A percentile compares a stretch with the other conserved stretches of the same genome.
Evolutionary conservation across 2,888 invertebrate species (phyloP).

Genomic region (Actias luna): DNA sequence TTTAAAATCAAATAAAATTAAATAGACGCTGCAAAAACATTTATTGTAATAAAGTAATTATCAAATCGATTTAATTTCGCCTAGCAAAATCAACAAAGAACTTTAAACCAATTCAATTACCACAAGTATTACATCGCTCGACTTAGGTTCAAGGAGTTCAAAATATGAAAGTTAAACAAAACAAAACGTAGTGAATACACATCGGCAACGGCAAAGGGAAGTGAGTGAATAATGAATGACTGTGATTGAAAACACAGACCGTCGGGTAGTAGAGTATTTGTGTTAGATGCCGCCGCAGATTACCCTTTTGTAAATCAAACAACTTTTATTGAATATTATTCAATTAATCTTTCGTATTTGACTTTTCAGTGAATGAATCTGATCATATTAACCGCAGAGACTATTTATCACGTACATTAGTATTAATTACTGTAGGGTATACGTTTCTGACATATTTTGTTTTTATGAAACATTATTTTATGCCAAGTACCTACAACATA

Average conservation of each 20-base stretch:
- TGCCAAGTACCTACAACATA: too few relatives aligned
- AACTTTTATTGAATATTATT: constrained; percentile 77
- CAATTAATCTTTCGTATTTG: constrained; percentile 76
- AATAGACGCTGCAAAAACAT: not conserved
- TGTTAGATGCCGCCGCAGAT: constrained; percentile 80
- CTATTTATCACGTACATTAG: not conserved
- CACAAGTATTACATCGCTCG: constrained; percentile 62
- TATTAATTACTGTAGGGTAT: not conserved
- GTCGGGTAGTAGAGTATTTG: constrained; percentile 71
- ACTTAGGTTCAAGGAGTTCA: constrained; percentile 55
- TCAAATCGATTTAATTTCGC: constrained; percentile 42
- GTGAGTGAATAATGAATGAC: constrained; percentile 79
- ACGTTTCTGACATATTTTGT: too few relatives aligned
- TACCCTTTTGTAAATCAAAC: constrained; percentile 79
- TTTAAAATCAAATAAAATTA: constrained; percentile 34
- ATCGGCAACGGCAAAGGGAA: constrained; percentile 77
- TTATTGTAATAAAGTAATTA: not conserved
- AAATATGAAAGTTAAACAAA: constrained; percentile 79
- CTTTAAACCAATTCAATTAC: constrained; percentile 63
- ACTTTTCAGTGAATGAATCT: constrained; percentile 44
- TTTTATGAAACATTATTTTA: too few relatives aligned
- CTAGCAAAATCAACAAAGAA: constrained; percentile 48
- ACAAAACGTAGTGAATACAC: constrained; percentile 68
- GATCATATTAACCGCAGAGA: not conserved
- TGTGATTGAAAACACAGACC: constrained; percentile 76